Percentiles rank a stretch among this genome's conserved stretches.
These are phyloP conservation scores for Patagioenas fasciata DNA, from an alignment of 2,113 vertebrate genomes.

Conservation along the genomic window DNA sequence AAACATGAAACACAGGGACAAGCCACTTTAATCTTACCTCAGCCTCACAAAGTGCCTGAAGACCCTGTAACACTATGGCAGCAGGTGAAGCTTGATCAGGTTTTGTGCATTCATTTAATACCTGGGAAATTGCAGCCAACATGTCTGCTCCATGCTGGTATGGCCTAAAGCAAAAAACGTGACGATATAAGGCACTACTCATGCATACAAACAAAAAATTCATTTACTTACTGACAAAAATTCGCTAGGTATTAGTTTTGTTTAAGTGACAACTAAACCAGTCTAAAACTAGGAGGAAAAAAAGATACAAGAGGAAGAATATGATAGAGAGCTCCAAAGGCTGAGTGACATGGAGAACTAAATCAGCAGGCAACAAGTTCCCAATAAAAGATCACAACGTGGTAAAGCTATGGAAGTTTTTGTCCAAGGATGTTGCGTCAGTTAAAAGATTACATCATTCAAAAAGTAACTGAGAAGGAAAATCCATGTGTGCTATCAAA, in stretches of 20 bases:
- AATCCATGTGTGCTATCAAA: neutral
- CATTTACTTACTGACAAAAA: neutral
- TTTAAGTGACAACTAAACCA: neutral
- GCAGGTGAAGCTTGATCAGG: constrained; percentile 87
- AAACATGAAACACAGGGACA: neutral
- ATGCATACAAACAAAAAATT: neutral
- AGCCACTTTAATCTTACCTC: constrained; percentile 79
- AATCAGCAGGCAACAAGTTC: neutral
- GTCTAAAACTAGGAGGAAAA: neutral
- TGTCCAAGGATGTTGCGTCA: neutral
- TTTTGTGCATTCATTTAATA: constrained; percentile 84
- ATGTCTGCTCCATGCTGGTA: constrained; percentile 97
- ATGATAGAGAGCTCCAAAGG: neutral
- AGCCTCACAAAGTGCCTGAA: constrained; percentile 89
- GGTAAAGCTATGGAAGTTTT: neutral
- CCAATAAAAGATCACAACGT: neutral
- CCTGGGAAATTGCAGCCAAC: constrained; percentile 88
- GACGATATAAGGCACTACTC: neutral
- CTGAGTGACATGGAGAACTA: neutral
- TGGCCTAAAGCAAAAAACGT: constrained; percentile 74
- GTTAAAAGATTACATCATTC: neutral
- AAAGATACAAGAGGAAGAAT: neutral
- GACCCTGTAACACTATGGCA: constrained; percentile 87
- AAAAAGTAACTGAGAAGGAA: neutral
- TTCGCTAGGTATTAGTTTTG: neutral